Percentiles rank a stretch among this genome's conserved stretches.
These are phyloP conservation scores for Acropternis orthonyx DNA, from an alignment of 2,797 vertebrate species.

Conservation along the genomic window DNA sequence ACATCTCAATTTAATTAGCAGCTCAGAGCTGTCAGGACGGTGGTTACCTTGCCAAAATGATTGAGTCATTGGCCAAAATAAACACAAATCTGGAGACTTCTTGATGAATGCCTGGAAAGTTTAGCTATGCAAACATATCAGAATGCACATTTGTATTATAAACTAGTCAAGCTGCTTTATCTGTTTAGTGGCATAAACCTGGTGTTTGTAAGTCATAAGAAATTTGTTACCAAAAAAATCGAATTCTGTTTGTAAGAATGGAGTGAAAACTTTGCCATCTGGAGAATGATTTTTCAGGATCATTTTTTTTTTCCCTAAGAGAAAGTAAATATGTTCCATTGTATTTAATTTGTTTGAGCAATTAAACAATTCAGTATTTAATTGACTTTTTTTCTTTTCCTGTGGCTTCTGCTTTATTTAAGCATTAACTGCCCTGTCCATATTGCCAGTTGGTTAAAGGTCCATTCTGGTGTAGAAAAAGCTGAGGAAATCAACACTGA, in stretches of 20 bases:
- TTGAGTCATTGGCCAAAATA: neutral
- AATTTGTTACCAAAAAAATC: conserved; percentile 55
- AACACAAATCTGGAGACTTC: neutral
- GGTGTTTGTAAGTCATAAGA: neutral
- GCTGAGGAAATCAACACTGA: neutral
- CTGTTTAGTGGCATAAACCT: conserved; percentile 25
- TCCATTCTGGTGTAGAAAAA: neutral
- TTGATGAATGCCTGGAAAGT: neutral
- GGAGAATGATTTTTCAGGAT: conserved; percentile 33
- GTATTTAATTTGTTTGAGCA: conserved; percentile 31
- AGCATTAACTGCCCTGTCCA: neutral
- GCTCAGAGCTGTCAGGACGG: neutral
- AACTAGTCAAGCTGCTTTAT: conserved; percentile 51
- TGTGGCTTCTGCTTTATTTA: conserved; percentile 26
- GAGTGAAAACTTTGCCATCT: neutral
- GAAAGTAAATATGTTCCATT: conserved; percentile 5
- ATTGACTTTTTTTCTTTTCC: neutral
- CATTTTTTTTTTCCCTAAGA: neutral
- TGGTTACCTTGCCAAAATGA: neutral
- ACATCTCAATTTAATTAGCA: neutral
- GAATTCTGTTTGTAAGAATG: conserved; percentile 24
- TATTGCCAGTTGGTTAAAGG: neutral
- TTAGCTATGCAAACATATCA: neutral
- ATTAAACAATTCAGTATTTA: conserved; percentile 11
- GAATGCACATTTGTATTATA: neutral